Evolutionary conservation across 2,797 vertebrate species (phyloP).

Genomic region (Leptatherina wallacei): DNA sequence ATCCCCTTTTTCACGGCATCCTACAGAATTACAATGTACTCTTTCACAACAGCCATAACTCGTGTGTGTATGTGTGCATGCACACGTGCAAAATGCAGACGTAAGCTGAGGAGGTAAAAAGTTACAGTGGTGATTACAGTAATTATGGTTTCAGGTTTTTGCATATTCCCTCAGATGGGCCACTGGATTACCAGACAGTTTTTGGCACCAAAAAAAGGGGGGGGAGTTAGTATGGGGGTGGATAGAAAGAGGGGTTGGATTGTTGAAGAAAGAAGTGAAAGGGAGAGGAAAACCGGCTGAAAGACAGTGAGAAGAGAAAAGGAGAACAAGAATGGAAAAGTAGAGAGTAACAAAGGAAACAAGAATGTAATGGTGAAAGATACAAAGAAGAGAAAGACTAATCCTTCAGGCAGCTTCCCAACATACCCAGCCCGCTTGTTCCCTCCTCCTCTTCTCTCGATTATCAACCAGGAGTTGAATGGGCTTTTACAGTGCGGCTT

Average conservation of each 20-base stretch:
- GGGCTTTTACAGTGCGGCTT: conserved; percentile 66
- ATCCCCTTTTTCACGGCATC: conserved; percentile 60
- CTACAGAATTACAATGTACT: conserved; percentile 58
- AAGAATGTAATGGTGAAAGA: conserved; percentile 50
- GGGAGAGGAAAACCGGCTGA: conserved; percentile 17
- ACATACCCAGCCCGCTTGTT: conserved; percentile 30
- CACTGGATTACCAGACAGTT: conserved; percentile 67
- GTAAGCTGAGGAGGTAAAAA: conserved; percentile 71
- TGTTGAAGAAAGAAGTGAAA: conserved; percentile 10
- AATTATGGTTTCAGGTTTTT: conserved; percentile 81
- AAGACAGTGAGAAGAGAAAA: conserved; percentile 17
- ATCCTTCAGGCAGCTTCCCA: conserved; percentile 67
- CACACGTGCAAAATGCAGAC: conserved; percentile 43
- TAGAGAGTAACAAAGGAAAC: conserved; percentile 40
- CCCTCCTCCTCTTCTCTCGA: conserved; percentile 39
- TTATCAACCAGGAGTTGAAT: conserved; percentile 59
- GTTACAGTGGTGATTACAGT: conserved; percentile 74
- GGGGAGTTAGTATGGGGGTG: conserved; percentile 50
- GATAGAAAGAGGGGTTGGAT: not conserved
- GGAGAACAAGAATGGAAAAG: conserved; percentile 23
- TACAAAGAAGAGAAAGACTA: conserved; percentile 61
- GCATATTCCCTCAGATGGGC: conserved; percentile 71
- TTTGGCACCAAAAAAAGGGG: conserved; percentile 33
- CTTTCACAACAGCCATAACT: conserved; percentile 53
- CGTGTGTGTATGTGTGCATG: conserved; percentile 4